Base-by-base conservation (phyloP, 2,113 vertebrate genomes). In the Phoenicopterus ruber region DNA sequence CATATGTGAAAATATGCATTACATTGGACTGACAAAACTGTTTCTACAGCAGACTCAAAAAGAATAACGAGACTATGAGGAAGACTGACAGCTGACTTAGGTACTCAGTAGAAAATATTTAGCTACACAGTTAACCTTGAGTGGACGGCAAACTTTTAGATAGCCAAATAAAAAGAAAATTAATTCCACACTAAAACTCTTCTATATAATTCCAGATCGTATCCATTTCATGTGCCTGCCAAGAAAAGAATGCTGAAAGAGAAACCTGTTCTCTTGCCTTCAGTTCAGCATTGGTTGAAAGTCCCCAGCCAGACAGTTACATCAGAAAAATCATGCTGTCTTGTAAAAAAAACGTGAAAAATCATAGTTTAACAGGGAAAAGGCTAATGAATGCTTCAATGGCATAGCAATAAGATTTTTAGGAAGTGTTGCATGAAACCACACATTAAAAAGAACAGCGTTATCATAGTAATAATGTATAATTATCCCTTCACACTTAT, bases 401-500 rank as follows among this genome's bases (percentile, higher is more conserved):
- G 31, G 36, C 36, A 87, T 11, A 89, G 47, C 52, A 89, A 24
- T 79, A 87, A 62, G 36, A 87, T 42, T 80, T 92, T 89, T 61
- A 72, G 54, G 42, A 94, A 84, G 46, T 46, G 65, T n/a, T 82
- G 62, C 57, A 89, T 65, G 80, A 88, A 95, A 89, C 46, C 52
- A n/a, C 72, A 58, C 14, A 92, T 89, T 96, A 42, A 82, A 81
- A 94, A 54, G 69, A 91, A 72, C n/a, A 88, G 22, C 2, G 7
- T 92, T 94, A 80, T 93, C 69, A 91, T 16, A 79, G 20, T 72
- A 92, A 89, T 87, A 72, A 86, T 14, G 17, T 86, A 74, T 74
- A 92, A 95, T 96, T 95, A 86, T 79, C 36, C 52, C 80, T 94
- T 94, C 86, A 82, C 65, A 58, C 17, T 86, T 88, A 72, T 19